A percentile compares a stretch with the other conserved stretches of the same genome.
Conservation (phyloP, 1,140 invertebrate genomes). For the Lepidostoma basale region DNA sequence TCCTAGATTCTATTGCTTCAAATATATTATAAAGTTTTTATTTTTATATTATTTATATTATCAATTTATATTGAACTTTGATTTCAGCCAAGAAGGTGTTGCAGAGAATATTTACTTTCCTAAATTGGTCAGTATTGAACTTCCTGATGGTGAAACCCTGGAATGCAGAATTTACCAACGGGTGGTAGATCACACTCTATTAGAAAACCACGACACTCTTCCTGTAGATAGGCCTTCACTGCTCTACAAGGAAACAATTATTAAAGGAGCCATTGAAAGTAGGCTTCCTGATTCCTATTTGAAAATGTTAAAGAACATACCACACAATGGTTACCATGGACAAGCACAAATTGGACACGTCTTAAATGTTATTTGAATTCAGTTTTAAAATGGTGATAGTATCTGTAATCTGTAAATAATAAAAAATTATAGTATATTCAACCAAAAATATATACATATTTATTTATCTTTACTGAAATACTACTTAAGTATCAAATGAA, state of each 20-base stretch:
- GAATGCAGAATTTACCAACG: slow-evolving; percentile 71
- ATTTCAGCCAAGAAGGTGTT: slow-evolving; percentile 75
- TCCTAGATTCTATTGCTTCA: no score
- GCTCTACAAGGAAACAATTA: slow-evolving; percentile 51
- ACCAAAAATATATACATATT: no score
- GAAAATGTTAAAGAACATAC: slow-evolving; percentile 64
- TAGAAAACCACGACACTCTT: slow-evolving; percentile 48
- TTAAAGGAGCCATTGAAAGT: slow-evolving; percentile 68
- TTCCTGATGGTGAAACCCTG: slow-evolving; percentile 55
- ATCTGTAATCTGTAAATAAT: no score
- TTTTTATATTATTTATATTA: no score
- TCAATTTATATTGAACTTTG: no score
- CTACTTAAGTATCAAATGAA: no score
- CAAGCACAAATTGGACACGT: slow-evolving; percentile 32
- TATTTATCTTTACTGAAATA: no score
- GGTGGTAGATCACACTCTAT: slow-evolving; percentile 50
- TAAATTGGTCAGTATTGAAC: slow-evolving; percentile 65
- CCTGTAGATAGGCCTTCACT: slow-evolving; percentile 50
- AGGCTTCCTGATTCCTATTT: slow-evolving; percentile 71
- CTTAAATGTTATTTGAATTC: slow-evolving; percentile 26
- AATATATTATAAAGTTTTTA: no score
- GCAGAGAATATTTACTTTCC: slow-evolving; percentile 66
- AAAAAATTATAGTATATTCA: no score
- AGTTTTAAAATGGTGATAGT: no score
- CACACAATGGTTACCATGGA: slow-evolving; percentile 70